Percentiles rank a stretch among this genome's conserved stretches.
Conservation (phyloP, 2,113 vertebrate species). For the Oreochromis aureus region DNA sequence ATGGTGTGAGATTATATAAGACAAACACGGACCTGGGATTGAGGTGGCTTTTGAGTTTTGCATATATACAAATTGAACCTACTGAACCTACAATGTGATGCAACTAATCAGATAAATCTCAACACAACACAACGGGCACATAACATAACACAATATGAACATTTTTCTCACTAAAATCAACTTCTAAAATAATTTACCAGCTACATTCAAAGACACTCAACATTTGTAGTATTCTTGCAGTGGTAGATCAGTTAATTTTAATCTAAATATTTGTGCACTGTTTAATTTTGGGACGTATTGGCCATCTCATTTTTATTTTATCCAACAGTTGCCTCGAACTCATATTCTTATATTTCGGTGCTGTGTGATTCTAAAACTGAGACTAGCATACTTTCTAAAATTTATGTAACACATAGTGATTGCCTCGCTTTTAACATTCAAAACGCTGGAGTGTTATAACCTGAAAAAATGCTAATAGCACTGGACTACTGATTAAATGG, state of each 20-base stretch:
- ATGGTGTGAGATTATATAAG: neutral
- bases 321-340: neutral
- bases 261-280: neutral
- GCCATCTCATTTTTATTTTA: neutral
- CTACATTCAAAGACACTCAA: neutral
- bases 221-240: neutral
- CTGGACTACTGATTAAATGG: neutral
- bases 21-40: neutral
- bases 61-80: neutral
- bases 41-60: neutral
- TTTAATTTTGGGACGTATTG: neutral
- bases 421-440: neutral
- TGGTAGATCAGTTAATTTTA: neutral
- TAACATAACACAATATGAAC: neutral
- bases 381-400: neutral
- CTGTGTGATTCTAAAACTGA: neutral
- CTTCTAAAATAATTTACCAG: neutral
- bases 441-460: neutral
- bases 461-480: neutral
- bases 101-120: neutral
- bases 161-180: rapidly evolving
- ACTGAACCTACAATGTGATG: neutral
- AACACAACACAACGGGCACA: neutral
- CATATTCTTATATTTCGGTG: neutral
- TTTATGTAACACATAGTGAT: neutral